Evolutionary conservation across 2,113 vertebrate genomes (phyloP).

Genomic region (Syngnathus typhle): DNA sequence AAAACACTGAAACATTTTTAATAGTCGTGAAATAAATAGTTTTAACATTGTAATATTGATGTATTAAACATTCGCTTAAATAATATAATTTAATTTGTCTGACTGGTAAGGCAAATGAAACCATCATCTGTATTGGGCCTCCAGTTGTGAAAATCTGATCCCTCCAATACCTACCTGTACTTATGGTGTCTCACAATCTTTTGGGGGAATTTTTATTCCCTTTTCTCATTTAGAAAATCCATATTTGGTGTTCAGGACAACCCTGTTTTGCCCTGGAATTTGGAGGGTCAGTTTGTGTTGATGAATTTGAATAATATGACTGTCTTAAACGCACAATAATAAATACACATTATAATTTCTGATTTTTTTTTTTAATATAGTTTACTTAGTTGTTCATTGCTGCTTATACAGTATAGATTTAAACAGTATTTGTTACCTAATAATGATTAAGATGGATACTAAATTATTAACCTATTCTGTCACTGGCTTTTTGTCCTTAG

Average conservation of each 20-base stretch:
- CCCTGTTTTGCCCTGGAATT: slow-evolving; percentile 46
- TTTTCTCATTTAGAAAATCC: slow-evolving; percentile 17
- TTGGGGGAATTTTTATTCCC: neutral
- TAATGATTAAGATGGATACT: neutral
- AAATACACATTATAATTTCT: neutral
- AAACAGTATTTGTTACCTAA: neutral
- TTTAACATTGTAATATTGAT: slow-evolving; percentile 27
- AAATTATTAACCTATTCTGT: neutral
- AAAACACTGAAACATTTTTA: slow-evolving; percentile 28
- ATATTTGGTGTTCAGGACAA: slow-evolving; percentile 42
- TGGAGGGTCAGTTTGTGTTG: slow-evolving; percentile 12
- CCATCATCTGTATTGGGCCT: neutral
- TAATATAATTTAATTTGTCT: slow-evolving; percentile 27
- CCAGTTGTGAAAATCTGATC: slow-evolving; percentile 11
- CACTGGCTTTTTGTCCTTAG: neutral
- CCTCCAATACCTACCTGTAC: slow-evolving; percentile 19
- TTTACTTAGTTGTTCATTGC: neutral
- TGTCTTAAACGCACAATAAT: slow-evolving; percentile 28
- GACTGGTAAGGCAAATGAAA: slow-evolving; percentile 11
- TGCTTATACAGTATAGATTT: neutral
- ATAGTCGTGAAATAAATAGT: slow-evolving; percentile 24
- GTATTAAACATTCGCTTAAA: slow-evolving; percentile 14
- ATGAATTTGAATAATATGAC: slow-evolving; percentile 14
- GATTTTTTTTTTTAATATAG: neutral
- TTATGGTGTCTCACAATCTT: neutral